Percentiles rank a stretch among this genome's conserved stretches.
These are phyloP conservation scores for Limnephilus rhombicus DNA, from an alignment of 2,888 invertebrate species.

Conservation along the genomic window DNA sequence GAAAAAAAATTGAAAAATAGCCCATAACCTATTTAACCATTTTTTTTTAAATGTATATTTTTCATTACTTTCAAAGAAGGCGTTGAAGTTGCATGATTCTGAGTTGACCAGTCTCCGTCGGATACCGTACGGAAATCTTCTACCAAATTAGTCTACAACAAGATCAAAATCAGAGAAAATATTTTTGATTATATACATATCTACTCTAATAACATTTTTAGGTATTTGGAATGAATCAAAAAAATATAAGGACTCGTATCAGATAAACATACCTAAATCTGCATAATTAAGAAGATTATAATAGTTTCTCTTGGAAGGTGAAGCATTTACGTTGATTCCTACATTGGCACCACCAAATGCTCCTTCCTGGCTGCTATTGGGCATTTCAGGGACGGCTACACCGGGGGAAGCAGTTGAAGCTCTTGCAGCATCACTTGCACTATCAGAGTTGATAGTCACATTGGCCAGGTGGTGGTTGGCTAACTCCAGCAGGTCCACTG, in stretches of 20 bases:
- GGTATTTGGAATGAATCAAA: not conserved
- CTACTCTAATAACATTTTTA: not conserved
- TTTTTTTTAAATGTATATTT: no score
- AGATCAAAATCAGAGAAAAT: not conserved
- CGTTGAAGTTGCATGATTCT: no score
- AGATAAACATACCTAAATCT: slow-evolving; percentile 61
- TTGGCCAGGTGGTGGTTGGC: slow-evolving; percentile 27
- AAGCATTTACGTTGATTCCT: slow-evolving; percentile 65
- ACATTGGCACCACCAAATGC: slow-evolving; percentile 61
- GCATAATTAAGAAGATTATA: slow-evolving; percentile 64
- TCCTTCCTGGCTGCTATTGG: slow-evolving; percentile 64
- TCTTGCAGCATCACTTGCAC: not conserved
- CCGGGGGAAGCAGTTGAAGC: not conserved
- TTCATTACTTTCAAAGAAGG: no score
- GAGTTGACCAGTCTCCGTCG: no score
- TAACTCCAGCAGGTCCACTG: slow-evolving; percentile 17
- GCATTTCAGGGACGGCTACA: slow-evolving; percentile 28
- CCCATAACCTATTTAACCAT: no score
- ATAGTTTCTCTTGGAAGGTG: slow-evolving; percentile 65
- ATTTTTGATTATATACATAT: not conserved
- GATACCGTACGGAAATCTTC: not conserved
- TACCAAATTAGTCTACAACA: no score
- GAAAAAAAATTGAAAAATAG: no score
- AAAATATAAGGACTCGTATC: not conserved
- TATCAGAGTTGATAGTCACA: slow-evolving; percentile 7